Conservation (phyloP, 2,113 vertebrate species). For the rat (Rattus norvegicus) region DNA sequence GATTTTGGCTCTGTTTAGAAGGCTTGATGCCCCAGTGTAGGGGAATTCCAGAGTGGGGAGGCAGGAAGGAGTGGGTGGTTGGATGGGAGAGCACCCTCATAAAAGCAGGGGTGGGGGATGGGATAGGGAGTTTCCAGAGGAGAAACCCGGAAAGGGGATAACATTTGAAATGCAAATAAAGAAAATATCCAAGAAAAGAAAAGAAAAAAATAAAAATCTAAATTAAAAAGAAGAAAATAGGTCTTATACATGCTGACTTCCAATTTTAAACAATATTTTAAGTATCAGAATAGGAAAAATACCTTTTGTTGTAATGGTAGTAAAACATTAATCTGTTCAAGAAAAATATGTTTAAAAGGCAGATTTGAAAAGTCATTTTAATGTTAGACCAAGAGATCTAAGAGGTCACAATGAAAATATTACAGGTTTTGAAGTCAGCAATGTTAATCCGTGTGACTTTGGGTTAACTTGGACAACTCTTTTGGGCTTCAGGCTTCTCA, state of each 20-base stretch:
- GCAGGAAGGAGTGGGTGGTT: too few relatives aligned
- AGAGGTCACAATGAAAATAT: background rate
- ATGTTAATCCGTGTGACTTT: background rate
- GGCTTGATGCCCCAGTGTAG: too few relatives aligned
- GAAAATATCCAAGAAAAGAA: too few relatives aligned
- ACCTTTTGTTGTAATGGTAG: background rate
- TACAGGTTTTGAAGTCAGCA: background rate
- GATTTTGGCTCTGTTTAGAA: conserved; percentile 17
- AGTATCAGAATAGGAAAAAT: background rate
- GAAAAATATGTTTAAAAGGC: background rate
- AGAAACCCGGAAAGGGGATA: too few relatives aligned
- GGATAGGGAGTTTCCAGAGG: too few relatives aligned
- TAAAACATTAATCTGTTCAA: background rate
- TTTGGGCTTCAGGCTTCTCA: conserved; percentile 3
- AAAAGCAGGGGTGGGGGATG: too few relatives aligned
- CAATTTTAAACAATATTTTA: conserved; percentile 31
- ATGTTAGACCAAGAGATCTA: background rate
- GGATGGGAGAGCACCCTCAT: too few relatives aligned
- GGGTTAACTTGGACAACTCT: background rate
- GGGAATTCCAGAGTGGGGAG: too few relatives aligned
- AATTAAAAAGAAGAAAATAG: background rate
- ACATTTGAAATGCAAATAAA: too few relatives aligned
- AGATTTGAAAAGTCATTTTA: conserved; percentile 31
- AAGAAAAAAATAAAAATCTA: too few relatives aligned
- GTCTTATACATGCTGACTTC: background rate